Evolutionary conservation across 1,140 invertebrate species (phyloP).

Genomic region (Drosophila willistoni): DNA sequence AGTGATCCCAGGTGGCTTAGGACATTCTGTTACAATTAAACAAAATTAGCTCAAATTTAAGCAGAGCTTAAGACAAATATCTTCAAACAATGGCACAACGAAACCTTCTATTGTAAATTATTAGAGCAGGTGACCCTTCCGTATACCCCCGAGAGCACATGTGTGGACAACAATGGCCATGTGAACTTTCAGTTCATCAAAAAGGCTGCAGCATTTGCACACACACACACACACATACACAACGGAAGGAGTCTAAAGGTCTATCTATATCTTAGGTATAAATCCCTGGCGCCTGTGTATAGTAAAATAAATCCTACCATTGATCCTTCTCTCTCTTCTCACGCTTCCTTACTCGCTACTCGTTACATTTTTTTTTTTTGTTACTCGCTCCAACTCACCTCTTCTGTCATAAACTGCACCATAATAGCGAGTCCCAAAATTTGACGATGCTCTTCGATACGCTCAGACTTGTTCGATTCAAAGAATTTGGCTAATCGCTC

Average conservation of each 20-base stretch:
- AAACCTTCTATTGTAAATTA: conserved; percentile 52
- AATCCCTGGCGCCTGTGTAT: conserved; percentile 65
- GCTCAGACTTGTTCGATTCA: conserved; percentile 31
- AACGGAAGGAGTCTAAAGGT: too few species aligned
- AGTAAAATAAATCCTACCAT: conserved; percentile 49
- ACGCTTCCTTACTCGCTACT: conserved; percentile 19
- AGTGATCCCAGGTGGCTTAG: conserved; percentile 58
- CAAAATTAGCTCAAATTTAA: conserved; percentile 81
- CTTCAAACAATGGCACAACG: conserved; percentile 32
- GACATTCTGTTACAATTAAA: conserved; percentile 75
- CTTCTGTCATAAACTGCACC: conserved; percentile 61
- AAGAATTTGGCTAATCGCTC: conserved; percentile 46
- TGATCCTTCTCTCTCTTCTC: conserved; percentile 2
- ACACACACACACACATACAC: too few species aligned
- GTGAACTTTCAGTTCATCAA: conserved; percentile 22
- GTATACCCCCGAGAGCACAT: conserved; percentile 8
- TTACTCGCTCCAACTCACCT: conserved; percentile 46
- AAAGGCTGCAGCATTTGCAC: too few species aligned
- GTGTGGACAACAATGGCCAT: conserved; percentile 28
- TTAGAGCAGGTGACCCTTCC: conserved; percentile 60
- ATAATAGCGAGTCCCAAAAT: conserved; percentile 58
- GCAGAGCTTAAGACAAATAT: conserved; percentile 75
- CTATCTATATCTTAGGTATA: conserved; percentile 25
- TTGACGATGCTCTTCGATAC: conserved; percentile 44
- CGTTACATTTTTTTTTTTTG: too few species aligned